phyloP scores from a whole-genome alignment of 2,888 invertebrate species.

The Hirtodrosophila confusa region DNA sequence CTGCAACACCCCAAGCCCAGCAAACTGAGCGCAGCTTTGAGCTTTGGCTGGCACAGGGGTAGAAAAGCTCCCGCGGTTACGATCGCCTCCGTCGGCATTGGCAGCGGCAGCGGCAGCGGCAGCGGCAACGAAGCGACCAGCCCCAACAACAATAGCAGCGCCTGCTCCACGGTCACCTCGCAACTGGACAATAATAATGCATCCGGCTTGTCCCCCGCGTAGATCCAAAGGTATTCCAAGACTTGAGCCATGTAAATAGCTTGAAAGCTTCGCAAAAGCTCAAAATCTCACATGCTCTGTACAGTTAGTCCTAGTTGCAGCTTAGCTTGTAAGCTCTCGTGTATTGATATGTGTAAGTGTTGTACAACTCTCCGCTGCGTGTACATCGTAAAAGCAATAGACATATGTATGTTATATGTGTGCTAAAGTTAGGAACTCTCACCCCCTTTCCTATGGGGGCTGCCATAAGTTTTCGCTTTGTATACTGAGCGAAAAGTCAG shows the following conservation, averaged over 20 bases:
- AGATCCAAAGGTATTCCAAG: constrained; percentile 34
- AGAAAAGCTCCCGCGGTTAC: constrained; percentile 28
- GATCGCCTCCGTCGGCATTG: constrained; percentile 22
- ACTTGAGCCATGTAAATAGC: constrained; percentile 54
- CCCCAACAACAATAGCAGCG: constrained; percentile 80
- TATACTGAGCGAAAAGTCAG: constrained; percentile 33
- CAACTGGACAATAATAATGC: constrained; percentile 73
- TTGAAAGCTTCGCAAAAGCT: neutral
- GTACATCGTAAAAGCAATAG: constrained; percentile 77
- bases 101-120: constrained; percentile 36
- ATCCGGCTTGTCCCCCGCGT: constrained; percentile 58
- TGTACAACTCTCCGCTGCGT: constrained; percentile 61
- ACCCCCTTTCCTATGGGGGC: constrained; percentile 14
- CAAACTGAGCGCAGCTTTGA: constrained; percentile 79
- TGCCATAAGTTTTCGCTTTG: constrained; percentile 49
- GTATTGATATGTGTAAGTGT: constrained; percentile 32
- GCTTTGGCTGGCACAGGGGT: constrained; percentile 80
- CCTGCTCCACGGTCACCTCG: constrained; percentile 72
- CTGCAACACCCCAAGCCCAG: constrained; percentile 55
- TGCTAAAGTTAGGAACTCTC: constrained; percentile 23
- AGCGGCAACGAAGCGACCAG: constrained; percentile 67
- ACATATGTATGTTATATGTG: constrained; percentile 18
- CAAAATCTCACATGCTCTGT: constrained; percentile 31
- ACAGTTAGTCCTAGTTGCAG: constrained; percentile 55
- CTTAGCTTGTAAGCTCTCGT: neutral